Conservation (phyloP, 2,113 vertebrate genomes). For the Stigmatopora nigra region DNA sequence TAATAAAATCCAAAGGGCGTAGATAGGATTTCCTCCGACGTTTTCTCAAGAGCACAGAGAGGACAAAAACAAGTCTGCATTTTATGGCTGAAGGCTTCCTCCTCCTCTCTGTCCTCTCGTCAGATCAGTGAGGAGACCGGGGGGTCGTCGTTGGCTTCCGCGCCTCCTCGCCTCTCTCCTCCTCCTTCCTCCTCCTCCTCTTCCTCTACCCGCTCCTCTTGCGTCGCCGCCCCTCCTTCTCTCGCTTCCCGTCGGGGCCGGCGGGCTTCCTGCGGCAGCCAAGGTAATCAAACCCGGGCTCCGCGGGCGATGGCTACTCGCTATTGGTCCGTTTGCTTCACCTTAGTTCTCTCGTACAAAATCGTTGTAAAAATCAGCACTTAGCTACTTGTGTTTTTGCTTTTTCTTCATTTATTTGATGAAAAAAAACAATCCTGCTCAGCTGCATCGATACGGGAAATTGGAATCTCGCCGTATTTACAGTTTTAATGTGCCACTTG, state of each 20-base stretch:
- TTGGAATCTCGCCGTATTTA: too few relatives aligned
- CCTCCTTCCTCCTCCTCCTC: conserved; percentile 45
- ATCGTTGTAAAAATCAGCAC: background rate
- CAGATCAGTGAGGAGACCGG: conserved; percentile 87
- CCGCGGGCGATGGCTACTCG: conserved; percentile 54
- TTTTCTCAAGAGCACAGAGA: background rate
- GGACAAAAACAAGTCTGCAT: background rate
- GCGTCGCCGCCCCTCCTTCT: conserved; percentile 75
- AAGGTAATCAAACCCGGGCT: conserved; percentile 80
- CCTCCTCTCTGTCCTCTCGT: conserved; percentile 67
- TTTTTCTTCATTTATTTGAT: too few relatives aligned
- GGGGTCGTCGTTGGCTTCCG: conserved; percentile 71
- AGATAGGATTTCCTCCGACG: too few relatives aligned
- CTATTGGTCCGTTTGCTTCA: background rate
- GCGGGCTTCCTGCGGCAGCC: conserved; percentile 82
- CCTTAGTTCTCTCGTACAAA: background rate
- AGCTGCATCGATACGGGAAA: too few relatives aligned
- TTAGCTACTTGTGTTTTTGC: too few relatives aligned
- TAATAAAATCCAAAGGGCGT: too few relatives aligned
- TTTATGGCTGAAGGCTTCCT: conserved; percentile 43
- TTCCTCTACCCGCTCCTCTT: conserved; percentile 37
- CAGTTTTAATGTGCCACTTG: too few relatives aligned
- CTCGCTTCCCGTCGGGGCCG: conserved; percentile 76
- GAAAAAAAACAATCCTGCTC: too few relatives aligned
- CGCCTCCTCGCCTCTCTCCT: conserved; percentile 57